These are phyloP conservation scores for Acleris cristana DNA, from an alignment of 2,888 invertebrate species.

Conservation along the genomic window DNA sequence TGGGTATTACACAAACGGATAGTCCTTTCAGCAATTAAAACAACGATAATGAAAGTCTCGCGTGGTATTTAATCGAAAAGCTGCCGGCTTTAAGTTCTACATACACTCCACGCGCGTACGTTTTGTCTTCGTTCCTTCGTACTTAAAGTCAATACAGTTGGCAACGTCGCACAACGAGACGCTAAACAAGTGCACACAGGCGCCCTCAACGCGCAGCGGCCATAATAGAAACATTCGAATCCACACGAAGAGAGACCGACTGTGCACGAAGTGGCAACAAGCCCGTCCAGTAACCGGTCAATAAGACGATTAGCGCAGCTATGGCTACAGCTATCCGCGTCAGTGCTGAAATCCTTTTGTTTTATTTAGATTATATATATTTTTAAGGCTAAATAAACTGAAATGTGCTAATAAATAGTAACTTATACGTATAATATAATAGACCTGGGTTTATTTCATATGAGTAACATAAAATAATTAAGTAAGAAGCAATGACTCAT, in stretches of 20 bases:
- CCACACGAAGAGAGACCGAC: conserved; percentile 71
- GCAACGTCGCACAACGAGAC: conserved; percentile 83
- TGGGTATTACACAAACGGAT: conserved; percentile 56
- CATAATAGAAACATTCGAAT: conserved; percentile 66
- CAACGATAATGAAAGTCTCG: conserved; percentile 55
- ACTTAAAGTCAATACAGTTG: conserved; percentile 82
- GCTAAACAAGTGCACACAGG: conserved; percentile 81
- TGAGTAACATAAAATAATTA: neutral
- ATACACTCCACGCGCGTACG: conserved; percentile 78
- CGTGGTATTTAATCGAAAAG: conserved; percentile 63
- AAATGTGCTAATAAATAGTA: conserved; percentile 19
- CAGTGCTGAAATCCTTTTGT: conserved; percentile 66
- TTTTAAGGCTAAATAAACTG: conserved; percentile 3
- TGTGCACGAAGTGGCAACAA: conserved; percentile 79
- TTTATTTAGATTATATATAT: conserved; percentile 40
- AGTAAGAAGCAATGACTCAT: neutral
- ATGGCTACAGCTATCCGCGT: conserved; percentile 60
- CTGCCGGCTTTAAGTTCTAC: conserved; percentile 76
- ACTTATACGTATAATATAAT: neutral
- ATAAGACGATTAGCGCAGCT: conserved; percentile 81
- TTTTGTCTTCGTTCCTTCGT: conserved; percentile 77
- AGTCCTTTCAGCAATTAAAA: conserved; percentile 44
- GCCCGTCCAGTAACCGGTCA: conserved; percentile 81
- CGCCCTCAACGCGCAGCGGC: conserved; percentile 84
- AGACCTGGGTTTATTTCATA: neutral